Evolutionary conservation across 2,113 vertebrate species (phyloP).

Genomic region (Poeciliopsis occidentalis): DNA sequence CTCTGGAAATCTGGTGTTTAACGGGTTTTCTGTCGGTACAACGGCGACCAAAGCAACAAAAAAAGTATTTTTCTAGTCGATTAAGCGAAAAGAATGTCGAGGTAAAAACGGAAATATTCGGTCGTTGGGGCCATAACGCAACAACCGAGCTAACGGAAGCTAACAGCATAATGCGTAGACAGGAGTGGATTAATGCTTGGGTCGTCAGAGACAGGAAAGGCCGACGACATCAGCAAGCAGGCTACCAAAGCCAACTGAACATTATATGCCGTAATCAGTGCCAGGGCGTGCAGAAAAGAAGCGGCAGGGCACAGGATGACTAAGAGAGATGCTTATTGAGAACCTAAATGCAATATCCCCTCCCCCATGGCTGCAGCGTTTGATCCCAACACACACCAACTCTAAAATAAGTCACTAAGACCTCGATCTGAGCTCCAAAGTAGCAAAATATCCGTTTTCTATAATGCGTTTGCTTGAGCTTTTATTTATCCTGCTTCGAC

Average conservation of each 20-base stretch:
- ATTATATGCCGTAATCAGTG: slow-evolving; percentile 6
- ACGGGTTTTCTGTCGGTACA: slow-evolving; percentile 21
- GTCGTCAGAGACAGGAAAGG: slow-evolving; percentile 50
- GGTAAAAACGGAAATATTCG: neutral
- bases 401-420: slow-evolving; percentile 51
- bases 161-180: slow-evolving; percentile 58
- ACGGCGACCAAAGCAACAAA: neutral
- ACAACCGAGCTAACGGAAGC: slow-evolving; percentile 36
- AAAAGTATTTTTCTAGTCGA: neutral
- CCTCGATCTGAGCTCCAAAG: slow-evolving; percentile 18
- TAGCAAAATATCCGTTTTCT: neutral
- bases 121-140: slow-evolving; percentile 5
- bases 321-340: slow-evolving; percentile 48
- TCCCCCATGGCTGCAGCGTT: slow-evolving; percentile 80
- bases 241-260: slow-evolving; percentile 12
- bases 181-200: slow-evolving; percentile 60
- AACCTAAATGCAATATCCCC: slow-evolving; percentile 68
- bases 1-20: slow-evolving; percentile 38
- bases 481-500: neutral
- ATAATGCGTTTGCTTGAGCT: slow-evolving; percentile 2
- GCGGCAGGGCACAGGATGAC: slow-evolving; percentile 14
- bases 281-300: neutral
- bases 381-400: slow-evolving; percentile 65
- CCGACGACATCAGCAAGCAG: slow-evolving; percentile 23
- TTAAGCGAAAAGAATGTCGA: neutral